Base-by-base conservation (phyloP, 2,797 vertebrate genomes). In the Ctenosaura bakeri region DNA sequence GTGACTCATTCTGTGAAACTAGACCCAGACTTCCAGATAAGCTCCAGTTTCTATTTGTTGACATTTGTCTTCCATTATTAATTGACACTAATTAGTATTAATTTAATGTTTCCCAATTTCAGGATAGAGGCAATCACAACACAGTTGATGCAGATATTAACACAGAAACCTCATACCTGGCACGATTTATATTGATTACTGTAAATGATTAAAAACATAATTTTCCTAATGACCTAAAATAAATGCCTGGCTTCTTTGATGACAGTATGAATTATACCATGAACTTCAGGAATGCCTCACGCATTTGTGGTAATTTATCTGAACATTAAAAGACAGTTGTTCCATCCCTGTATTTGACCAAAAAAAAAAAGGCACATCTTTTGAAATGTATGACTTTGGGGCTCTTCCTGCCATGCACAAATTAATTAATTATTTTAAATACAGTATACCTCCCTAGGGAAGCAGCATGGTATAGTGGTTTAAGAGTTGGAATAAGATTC, bases 81-180 rank as follows among this genome's bases (percentile, higher is more conserved):
- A 62, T 87, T 74, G 85, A 62, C 76, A 78, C 5, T 38, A 89
- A 86, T 89, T 83, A 38, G 35, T 87, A 83, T 92, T 89, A 73
- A 89, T 89, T 84, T 79, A 74, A 69, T 62, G 10, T 26, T 80
- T 42, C 64, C 85, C 56, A 83, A 62, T 78, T 78, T 92, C 88
- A 89, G 66, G 32, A 84, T 87, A 83, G 79, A 88, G 10, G 42
- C 62, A 78, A 64, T 78, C 50, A 89, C 42, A 74, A 84, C 46
- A 62, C 7, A 35, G 59, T 46, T 81, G 54, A 81, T 77, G 3
- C 38, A n/a, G 81, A 73, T 86, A 32, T 76, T 87, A 89, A 38
- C 38, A 74, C 50, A 32, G 20, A 0, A 0, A 86, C 7, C 32
- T 38, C n/a, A 10, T 1, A 5, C 13, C 8, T 29, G 50, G 83